Evolutionary conservation across 2,113 vertebrate species (phyloP).

Genomic region (Coptodon rendalli): DNA sequence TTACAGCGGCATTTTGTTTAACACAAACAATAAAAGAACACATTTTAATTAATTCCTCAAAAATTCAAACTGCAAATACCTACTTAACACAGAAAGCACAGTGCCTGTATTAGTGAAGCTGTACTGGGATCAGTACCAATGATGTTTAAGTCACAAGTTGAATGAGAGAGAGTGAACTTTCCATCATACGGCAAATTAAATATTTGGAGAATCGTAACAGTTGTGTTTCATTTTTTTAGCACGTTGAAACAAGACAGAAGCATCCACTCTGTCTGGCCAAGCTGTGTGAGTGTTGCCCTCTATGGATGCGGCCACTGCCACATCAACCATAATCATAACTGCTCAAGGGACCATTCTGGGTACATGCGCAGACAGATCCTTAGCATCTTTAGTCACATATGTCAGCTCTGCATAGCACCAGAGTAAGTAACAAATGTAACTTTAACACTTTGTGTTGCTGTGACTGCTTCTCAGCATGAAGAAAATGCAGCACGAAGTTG

Average conservation of each 20-base stretch:
- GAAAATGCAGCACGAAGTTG: background rate
- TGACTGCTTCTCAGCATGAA: background rate
- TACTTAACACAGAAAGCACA: background rate
- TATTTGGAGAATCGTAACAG: background rate
- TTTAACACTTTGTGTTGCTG: background rate
- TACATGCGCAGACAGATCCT: background rate
- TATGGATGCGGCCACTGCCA: background rate
- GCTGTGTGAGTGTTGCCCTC: background rate
- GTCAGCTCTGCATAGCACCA: background rate
- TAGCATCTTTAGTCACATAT: background rate
- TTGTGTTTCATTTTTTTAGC: background rate
- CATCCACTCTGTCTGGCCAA: background rate
- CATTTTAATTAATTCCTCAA: background rate
- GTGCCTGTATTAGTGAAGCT: slow-evolving; percentile 30
- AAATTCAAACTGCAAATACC: background rate
- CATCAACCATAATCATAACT: background rate
- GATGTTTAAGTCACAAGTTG: background rate
- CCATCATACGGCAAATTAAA: background rate
- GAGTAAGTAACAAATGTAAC: background rate
- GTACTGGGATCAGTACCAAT: background rate
- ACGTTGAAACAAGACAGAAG: background rate
- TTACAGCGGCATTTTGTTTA: background rate
- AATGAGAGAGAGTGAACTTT: background rate
- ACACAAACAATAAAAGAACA: background rate
- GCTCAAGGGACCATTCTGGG: background rate